Evolutionary conservation across 2,888 invertebrate species (phyloP).

Genomic region (Oxycera nigricornis): DNA sequence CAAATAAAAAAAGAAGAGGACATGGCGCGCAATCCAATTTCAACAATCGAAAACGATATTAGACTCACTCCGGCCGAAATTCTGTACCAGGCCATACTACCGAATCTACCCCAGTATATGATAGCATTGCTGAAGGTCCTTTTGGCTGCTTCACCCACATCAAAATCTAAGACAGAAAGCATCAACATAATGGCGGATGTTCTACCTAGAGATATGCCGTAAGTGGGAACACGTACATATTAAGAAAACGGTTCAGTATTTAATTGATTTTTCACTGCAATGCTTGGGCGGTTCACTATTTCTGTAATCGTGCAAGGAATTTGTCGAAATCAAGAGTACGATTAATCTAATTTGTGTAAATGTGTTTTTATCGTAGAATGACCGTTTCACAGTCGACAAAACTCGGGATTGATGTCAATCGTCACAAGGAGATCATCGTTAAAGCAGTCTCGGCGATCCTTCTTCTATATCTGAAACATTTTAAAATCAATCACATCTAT

Average conservation of each 20-base stretch:
- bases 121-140: constrained; percentile 96
- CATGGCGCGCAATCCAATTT: constrained; percentile 88
- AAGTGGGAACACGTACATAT: too few relatives aligned
- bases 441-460: constrained; percentile 93
- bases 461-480: constrained; percentile 92
- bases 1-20: constrained; percentile 92
- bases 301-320: too few relatives aligned
- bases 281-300: too few relatives aligned
- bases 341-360: too few relatives aligned
- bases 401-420: constrained; percentile 94
- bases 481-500: constrained; percentile 95
- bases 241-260: too few relatives aligned
- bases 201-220: constrained; percentile 96
- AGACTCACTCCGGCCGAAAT: constrained; percentile 85
- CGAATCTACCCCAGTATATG: constrained; percentile 96
- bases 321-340: too few relatives aligned
- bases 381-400: constrained; percentile 94
- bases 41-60: constrained; percentile 80
- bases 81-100: constrained; percentile 92
- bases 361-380: constrained; percentile 69
- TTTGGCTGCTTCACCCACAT: constrained; percentile 97
- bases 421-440: constrained; percentile 98
- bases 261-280: too few relatives aligned
- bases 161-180: constrained; percentile 97
- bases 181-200: constrained; percentile 99